Base-by-base conservation (phyloP, 2,797 vertebrate genomes). In the Paedocypris micromegethes region DNA sequence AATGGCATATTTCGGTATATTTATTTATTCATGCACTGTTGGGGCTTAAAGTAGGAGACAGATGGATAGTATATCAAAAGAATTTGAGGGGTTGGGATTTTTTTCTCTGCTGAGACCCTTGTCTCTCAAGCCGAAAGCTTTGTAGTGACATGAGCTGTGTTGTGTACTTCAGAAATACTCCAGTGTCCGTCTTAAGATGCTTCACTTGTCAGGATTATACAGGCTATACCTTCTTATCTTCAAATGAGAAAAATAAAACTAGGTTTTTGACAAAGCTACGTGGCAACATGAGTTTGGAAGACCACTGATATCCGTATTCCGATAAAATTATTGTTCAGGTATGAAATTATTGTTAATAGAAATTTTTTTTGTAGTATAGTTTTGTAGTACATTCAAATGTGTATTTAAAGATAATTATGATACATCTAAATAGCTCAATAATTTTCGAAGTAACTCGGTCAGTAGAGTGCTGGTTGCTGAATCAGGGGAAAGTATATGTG, bases 31-130 rank as follows among this genome's bases (percentile, higher is more conserved):
- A 70, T 59, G 8, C 60, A 48, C 58, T 63, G 55, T 53, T 54
- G 56, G 54, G 37, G 41, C 48, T 45, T 44, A 47, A 56, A 39
- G 42, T 68, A 23, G 46, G 44, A 53, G 9, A 66, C 58, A 49
- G n/a, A 7, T 52, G 55, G 47, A 67, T 55, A 58, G 39, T 37
- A 69, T 56, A 46, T 64, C 65, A 55, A 72, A 72, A 68, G 55
- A 50, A 45, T 23, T 48, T 55, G 42, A 59, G 38, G 58, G 58
- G 58, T 9, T 49, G 47, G 3, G 40, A 41, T 66, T 43, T 54
- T 55, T 45, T 8, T 0, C 3, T 68, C 51, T 6, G 46, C 41
- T 43, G 46, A 67, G 65, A 62, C 40, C 47, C 49, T 62, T 48
- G 23, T 58, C 5, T 58, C 9, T 43, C 54, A 50, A 8, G 46